A percentile compares a stretch with the other conserved stretches of the same genome.
Evolutionary conservation across 2,888 invertebrate genomes (phyloP).

Genomic region (Cremastobaeus sp.): DNA sequence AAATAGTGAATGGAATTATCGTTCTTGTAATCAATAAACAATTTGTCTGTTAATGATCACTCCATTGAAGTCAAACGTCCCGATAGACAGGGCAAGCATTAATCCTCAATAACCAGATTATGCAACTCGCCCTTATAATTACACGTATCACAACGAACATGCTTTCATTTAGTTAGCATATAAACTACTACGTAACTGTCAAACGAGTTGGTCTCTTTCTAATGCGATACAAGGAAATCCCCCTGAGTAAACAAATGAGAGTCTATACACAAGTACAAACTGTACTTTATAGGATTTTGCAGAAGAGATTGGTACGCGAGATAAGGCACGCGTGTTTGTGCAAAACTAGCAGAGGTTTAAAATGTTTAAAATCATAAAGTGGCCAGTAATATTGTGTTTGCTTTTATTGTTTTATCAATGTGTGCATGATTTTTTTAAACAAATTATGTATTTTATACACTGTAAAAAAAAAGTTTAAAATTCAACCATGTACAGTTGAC

Average conservation of each 20-base stretch:
- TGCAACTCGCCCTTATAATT: slow-evolving; percentile 50
- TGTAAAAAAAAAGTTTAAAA: no score
- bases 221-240: slow-evolving; percentile 41
- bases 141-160: slow-evolving; percentile 15
- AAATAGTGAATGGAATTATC: slow-evolving; percentile 27
- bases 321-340: no score
- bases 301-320: no score
- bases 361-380: no score
- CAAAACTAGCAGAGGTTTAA: no score
- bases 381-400: no score
- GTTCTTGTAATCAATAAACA: slow-evolving; percentile 39
- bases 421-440: no score
- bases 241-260: slow-evolving; percentile 25
- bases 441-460: no score
- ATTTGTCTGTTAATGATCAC: slow-evolving; percentile 43
- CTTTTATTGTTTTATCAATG: no score
- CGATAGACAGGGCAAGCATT: slow-evolving; percentile 22
- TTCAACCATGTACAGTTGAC: no score
- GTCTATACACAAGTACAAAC: no score
- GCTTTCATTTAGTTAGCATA: slow-evolving; percentile 21
- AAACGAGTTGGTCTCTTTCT: slow-evolving; percentile 39
- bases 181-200: slow-evolving; percentile 8
- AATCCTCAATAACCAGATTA: slow-evolving; percentile 51
- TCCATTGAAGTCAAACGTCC: slow-evolving; percentile 29
- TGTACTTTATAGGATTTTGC: no score